Evolutionary conservation across 2,797 vertebrate species (phyloP), one percentile per base, ranked within the genome.

Genomic region (Notolabrus celidotus): DNA sequence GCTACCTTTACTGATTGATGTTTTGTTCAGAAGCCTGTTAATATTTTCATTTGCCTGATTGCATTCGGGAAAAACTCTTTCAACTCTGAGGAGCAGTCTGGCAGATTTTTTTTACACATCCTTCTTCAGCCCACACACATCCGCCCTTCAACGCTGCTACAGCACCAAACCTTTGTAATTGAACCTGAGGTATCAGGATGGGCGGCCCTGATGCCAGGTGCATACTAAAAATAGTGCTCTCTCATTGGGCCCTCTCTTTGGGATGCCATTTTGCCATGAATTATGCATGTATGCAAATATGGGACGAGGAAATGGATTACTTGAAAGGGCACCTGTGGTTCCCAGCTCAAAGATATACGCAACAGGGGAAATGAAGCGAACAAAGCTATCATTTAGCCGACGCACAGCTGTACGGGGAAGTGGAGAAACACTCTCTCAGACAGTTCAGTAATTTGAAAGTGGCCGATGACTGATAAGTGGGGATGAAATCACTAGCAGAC

Each of bases 281-380:
- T 94, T 91, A 94, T 94, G 89, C 83, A 93, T 92, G 52, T 89
- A 93, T 94, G 93, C 84, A 92, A 92, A 94, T 93, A 66, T 0
- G 2, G 52, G 75, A 88, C 72, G 84, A 68, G 85, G 79, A 89
- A 89, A 93, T 88, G 82, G 85, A 91, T 90, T 86, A 89, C 84
- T 78, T 91, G 83, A 91, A 92, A 92, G 82, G 90, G 84, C 91
- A 91, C 88, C 86, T 89, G 86, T 86, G 86, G 88, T 91, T 91
- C 53, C 73, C 47, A 66, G 72, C 82, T 82, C 78, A 84, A 82
- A 87, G 85, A 88, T 84, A 80, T 79, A 85, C 15, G 75, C 88
- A 82, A 77, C 81, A 70, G 55, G 79, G 86, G 86, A 89, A 90
- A 90, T 84, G 82, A 88, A 88, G 72, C 45, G n/a, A 80, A 80